Evolutionary conservation across 2,797 vertebrate genomes (phyloP).

Genomic region (Chrysocyon brachyurus): DNA sequence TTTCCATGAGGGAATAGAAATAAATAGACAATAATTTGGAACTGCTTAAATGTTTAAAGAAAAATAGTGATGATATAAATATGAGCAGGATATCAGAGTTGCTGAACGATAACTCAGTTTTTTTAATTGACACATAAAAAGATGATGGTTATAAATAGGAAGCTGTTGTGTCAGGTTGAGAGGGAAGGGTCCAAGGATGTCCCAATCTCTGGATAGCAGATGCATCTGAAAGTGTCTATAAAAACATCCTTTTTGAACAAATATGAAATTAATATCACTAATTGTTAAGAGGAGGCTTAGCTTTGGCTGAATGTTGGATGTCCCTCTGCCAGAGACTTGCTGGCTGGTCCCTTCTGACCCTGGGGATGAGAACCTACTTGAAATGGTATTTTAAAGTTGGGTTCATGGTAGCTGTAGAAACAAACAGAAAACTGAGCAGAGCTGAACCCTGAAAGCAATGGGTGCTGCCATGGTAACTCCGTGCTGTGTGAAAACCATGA

Average conservation of each 20-base stretch:
- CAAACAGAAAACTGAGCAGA: constrained; percentile 78
- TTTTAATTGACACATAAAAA: not conserved
- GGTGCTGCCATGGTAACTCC: constrained; percentile 84
- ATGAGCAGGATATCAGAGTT: not conserved
- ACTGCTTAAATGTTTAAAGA: not conserved
- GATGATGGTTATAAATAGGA: constrained; percentile 8
- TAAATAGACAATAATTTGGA: constrained; percentile 20
- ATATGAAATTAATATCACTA: not conserved
- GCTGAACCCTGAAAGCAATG: constrained; percentile 66
- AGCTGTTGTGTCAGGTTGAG: not conserved
- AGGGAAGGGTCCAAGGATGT: not conserved
- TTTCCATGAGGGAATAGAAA: not conserved
- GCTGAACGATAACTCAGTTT: not conserved
- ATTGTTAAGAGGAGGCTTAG: not conserved
- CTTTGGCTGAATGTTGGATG: constrained; percentile 26
- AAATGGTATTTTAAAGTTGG: constrained; percentile 58
- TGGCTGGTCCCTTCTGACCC: not conserved
- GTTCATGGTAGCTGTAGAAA: constrained; percentile 79
- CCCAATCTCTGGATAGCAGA: not conserved
- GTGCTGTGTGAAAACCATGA: constrained; percentile 37
- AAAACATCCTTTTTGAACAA: not conserved
- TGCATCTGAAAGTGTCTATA: not conserved
- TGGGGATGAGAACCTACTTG: not conserved
- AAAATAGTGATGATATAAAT: not conserved
- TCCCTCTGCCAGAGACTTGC: not conserved